Evolutionary conservation across 2,797 vertebrate genomes (phyloP).

Genomic region (Sparus aurata): DNA sequence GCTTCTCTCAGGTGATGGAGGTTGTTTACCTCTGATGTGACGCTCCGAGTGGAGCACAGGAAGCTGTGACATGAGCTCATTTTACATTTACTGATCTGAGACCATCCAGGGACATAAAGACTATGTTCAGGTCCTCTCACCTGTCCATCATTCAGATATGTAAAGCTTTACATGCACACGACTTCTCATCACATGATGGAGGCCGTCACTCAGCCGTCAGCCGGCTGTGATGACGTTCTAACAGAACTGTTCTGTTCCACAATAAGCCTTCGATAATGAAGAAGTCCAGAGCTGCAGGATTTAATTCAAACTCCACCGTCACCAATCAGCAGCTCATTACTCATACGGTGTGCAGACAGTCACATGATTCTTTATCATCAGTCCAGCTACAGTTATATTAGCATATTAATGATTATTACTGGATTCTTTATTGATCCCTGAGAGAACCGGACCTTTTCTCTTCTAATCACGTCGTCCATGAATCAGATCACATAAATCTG

Average conservation of each 20-base stretch:
- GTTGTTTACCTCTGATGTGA: neutral
- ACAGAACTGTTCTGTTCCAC: constrained; percentile 18
- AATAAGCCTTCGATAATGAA: constrained; percentile 26
- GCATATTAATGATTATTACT: constrained; percentile 46
- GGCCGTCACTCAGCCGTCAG: neutral
- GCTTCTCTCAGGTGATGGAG: neutral
- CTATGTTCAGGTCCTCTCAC: no score
- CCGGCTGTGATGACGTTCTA: neutral
- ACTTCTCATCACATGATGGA: neutral
- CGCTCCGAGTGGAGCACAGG: no score
- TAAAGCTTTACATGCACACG: neutral
- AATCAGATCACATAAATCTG: constrained; percentile 38
- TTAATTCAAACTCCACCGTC: constrained; percentile 13
- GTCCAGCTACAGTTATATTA: constrained; percentile 32
- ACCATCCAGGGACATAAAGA: no score
- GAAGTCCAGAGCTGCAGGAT: neutral
- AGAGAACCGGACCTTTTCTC: constrained; percentile 36
- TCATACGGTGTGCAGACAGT: constrained; percentile 31
- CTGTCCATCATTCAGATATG: no score
- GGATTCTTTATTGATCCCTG: constrained; percentile 52
- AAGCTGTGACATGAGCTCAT: neutral
- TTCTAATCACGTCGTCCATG: constrained; percentile 12
- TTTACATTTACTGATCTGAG: neutral
- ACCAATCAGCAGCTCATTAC: constrained; percentile 34
- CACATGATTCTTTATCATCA: constrained; percentile 48